Evolutionary conservation across 2,888 invertebrate species (phyloP), one percentile per base, ranked within the genome.

Genomic region (Euclidia mi): DNA sequence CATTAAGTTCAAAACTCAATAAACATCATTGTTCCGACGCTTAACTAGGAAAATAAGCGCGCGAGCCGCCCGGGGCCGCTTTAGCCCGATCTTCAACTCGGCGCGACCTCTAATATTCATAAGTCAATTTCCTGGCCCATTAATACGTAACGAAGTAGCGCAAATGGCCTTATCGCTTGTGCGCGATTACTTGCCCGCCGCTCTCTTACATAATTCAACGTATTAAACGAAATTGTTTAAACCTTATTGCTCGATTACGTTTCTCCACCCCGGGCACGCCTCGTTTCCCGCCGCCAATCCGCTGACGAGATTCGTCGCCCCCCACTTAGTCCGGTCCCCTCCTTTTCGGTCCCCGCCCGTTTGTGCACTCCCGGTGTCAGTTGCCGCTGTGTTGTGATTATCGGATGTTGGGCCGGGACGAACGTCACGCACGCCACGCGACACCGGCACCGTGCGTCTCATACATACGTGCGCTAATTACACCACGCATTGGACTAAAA

Each of bases 161-260:
- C 93, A 94, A 94, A 94, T 94, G 94, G 93, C 92, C 92, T 94
- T 94, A 94, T 94, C 94, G 94, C 92, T 93, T 92, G 93, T 92
- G 94, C 94, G 87, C 94, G 94, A 94, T 94, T 94, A 94, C 94
- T 93, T 91, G 92, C 91, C 82, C 89, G 92, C 93, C 93, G 90
- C 90, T 89, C 91, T 92, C 94, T 94, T 94, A 94, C 94, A 94
- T 94, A 94, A 94, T 94, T 94, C 94, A 94, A 94, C 94, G 94
- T 94, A 94, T 94, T 95, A 94, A 94, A 94, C 94, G 94, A 94
- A 95, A 95, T 95, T 94, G 95, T 95, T 95, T 95, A 95, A 95
- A 94, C 94, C 94, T 94, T 93, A 94, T 94, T 94, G 95, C 94
- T 94, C 94, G 92, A 94, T 95, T 95, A 95, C 94, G 90, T 90